These are phyloP conservation scores for Varroa destructor DNA, from an alignment of 1,140 invertebrate species.

Conservation along the genomic window DNA sequence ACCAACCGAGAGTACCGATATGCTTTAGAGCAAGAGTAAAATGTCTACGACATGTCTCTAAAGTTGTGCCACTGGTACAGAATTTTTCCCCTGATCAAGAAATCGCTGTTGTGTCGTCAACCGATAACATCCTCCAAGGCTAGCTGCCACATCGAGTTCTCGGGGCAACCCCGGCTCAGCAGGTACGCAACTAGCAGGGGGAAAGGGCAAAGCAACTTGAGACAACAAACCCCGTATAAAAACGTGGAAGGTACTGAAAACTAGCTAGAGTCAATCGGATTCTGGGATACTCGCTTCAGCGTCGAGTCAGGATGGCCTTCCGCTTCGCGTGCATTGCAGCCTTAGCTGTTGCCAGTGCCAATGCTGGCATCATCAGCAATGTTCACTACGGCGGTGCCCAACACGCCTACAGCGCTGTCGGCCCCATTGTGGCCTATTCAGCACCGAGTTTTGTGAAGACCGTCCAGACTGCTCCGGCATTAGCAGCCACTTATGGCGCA, in stretches of 20 bases:
- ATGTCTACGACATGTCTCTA: too few relatives aligned
- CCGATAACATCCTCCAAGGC: constrained; percentile 15
- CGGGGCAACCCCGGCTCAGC: neutral
- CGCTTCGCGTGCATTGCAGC: neutral
- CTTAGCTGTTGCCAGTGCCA: neutral
- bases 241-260: neutral
- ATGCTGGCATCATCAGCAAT: neutral
- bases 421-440: too few relatives aligned
- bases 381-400: neutral
- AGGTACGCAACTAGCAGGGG: neutral
- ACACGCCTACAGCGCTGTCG: neutral
- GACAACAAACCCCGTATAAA: neutral
- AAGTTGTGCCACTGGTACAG: too few relatives aligned
- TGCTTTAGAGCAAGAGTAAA: too few relatives aligned
- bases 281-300: neutral
- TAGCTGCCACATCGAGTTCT: neutral
- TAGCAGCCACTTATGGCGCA: too few relatives aligned
- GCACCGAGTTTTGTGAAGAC: too few relatives aligned
- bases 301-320: constrained; percentile 13
- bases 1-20: too few relatives aligned
- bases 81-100: too few relatives aligned
- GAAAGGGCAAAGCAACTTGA: neutral
- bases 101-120: neutral
- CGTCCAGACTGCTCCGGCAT: too few relatives aligned
- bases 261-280: neutral